Evolutionary conservation across 2,888 invertebrate genomes (phyloP).

Genomic region (Spodoptera littoralis): DNA sequence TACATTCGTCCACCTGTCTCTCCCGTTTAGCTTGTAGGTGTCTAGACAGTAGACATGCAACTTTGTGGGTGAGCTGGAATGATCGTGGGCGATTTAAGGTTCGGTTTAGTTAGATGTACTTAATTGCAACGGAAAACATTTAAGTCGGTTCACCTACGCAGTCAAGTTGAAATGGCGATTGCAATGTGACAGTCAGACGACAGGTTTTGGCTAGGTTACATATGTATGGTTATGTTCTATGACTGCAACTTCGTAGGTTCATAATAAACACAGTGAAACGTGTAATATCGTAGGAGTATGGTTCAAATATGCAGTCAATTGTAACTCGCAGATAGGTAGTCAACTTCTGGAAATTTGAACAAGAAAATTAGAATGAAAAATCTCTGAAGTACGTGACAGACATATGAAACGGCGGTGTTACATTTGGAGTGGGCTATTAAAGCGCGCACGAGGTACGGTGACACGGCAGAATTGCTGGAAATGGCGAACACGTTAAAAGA

Average conservation of each 20-base stretch:
- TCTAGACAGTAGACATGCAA: constrained; percentile 25
- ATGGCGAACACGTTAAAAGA: constrained; percentile 72
- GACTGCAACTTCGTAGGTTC: background rate
- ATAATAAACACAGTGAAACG: background rate
- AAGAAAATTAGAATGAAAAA: constrained; percentile 75
- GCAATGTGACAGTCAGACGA: constrained; percentile 18
- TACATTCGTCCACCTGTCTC: constrained; percentile 51
- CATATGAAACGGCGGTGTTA: constrained; percentile 68
- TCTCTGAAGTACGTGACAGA: constrained; percentile 72
- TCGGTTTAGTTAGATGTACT: constrained; percentile 43
- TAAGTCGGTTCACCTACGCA: constrained; percentile 46
- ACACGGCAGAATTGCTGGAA: constrained; percentile 74
- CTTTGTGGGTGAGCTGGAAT: constrained; percentile 55
- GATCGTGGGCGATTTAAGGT: constrained; percentile 52
- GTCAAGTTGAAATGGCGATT: constrained; percentile 28
- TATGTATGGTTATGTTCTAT: too few relatives aligned
- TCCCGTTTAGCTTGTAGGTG: constrained; percentile 38
- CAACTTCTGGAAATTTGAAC: constrained; percentile 70
- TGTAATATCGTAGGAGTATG: background rate
- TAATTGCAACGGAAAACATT: constrained; percentile 48
- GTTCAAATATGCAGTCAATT: constrained; percentile 48
- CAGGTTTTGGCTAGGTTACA: constrained; percentile 15
- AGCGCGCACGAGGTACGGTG: constrained; percentile 70
- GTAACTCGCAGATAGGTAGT: constrained; percentile 9
- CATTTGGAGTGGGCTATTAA: constrained; percentile 66